Percentiles rank a stretch among this genome's conserved stretches.
Evolutionary conservation across 2,797 vertebrate genomes (phyloP).

Genomic region (Neosilurus hyrtlii): DNA sequence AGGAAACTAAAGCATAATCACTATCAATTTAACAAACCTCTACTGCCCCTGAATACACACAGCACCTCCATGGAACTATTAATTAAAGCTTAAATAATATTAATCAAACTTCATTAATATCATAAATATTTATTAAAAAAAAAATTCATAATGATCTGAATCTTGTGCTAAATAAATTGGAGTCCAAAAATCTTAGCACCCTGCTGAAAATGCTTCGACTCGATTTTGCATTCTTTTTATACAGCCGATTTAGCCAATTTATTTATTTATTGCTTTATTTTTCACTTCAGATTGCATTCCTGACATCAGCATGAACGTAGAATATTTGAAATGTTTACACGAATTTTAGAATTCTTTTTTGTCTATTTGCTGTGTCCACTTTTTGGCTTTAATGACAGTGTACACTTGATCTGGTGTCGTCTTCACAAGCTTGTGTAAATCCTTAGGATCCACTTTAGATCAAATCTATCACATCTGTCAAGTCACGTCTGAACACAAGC

Average conservation of each 20-base stretch:
- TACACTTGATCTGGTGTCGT: not conserved
- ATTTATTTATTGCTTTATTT: not conserved
- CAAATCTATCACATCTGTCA: too few species aligned
- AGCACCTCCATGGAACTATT: not conserved
- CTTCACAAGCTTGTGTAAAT: not conserved
- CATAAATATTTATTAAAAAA: not conserved
- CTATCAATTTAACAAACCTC: not conserved
- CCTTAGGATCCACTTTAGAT: not conserved
- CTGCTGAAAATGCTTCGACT: not conserved
- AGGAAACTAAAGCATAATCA: constrained; percentile 19
- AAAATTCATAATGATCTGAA: not conserved
- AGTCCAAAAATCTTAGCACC: not conserved
- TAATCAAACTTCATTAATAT: not conserved
- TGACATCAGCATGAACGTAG: not conserved
- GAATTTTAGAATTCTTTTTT: not conserved
- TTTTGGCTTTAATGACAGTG: not conserved
- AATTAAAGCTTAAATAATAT: not conserved
- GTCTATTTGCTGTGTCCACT: not conserved
- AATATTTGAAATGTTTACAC: not conserved
- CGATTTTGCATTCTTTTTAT: not conserved
- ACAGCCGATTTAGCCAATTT: too few species aligned
- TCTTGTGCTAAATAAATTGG: not conserved
- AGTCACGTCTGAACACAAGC: not conserved
- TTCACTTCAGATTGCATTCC: not conserved
- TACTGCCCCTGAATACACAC: not conserved